Conservation (phyloP, 2,797 vertebrate genomes). For the Poeciliopsis paucimaculata region DNA sequence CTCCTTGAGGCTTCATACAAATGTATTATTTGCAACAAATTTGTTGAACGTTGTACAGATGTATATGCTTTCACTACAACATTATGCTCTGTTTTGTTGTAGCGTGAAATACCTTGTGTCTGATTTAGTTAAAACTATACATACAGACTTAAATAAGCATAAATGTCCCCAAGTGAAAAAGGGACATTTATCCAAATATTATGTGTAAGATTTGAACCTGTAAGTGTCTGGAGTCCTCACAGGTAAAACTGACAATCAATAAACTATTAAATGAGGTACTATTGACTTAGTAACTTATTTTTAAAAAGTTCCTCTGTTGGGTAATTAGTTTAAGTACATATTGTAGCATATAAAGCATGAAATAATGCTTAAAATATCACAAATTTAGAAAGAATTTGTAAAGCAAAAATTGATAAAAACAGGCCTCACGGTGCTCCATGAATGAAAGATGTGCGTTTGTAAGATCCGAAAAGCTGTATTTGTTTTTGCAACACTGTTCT, state of each 20-base stretch:
- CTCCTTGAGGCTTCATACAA: neutral
- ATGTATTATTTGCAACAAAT: neutral
- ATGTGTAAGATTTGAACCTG: neutral
- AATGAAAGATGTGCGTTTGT: slow-evolving; percentile 32
- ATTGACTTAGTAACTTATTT: neutral
- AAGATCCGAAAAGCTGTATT: slow-evolving; percentile 15
- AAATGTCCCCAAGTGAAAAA: neutral
- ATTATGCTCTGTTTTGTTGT: neutral
- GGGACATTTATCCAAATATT: neutral
- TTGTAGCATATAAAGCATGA: slow-evolving; percentile 58
- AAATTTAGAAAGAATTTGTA: slow-evolving; percentile 35
- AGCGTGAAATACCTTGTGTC: neutral
- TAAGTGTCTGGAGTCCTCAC: neutral
- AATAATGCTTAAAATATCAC: slow-evolving; percentile 38
- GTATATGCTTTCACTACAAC: neutral
- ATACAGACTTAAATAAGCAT: neutral
- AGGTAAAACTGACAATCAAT: neutral
- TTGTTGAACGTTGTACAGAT: neutral
- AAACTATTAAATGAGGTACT: neutral
- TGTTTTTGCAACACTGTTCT: slow-evolving; percentile 20
- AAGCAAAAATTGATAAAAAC: slow-evolving; percentile 37
- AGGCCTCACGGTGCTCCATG: slow-evolving; percentile 20
- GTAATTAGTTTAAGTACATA: slow-evolving; percentile 46
- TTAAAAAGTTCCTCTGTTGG: slow-evolving; percentile 40
- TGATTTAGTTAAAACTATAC: neutral